Percentiles rank a stretch among this genome's conserved stretches.
Conservation (phyloP, 2,888 invertebrate genomes). For the Eupithecia dodoneata region DNA sequence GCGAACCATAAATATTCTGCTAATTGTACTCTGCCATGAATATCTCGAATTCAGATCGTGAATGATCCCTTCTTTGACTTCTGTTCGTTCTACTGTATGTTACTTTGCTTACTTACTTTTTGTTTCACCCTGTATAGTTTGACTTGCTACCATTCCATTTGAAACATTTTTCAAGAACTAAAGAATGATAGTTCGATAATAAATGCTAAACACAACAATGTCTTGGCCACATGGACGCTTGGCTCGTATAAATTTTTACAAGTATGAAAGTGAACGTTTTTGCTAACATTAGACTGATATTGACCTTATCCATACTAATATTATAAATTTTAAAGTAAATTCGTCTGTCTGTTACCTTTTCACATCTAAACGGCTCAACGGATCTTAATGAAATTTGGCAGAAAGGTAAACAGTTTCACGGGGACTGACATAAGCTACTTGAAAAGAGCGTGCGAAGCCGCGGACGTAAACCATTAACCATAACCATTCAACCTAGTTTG, state of each 20-base stretch:
- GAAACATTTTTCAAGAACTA: not conserved
- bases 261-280: not conserved
- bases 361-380: too few relatives aligned
- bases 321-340: too few relatives aligned
- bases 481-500: too few relatives aligned
- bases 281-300: not conserved
- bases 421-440: too few relatives aligned
- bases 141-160: too few relatives aligned
- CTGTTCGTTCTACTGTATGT: not conserved
- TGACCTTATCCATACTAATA: not conserved
- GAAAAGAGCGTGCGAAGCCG: too few relatives aligned
- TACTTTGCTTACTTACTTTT: too few relatives aligned
- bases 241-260: not conserved
- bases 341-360: too few relatives aligned
- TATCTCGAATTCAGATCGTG: not conserved
- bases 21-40: conserved; percentile 30
- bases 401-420: too few relatives aligned
- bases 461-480: too few relatives aligned
- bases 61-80: not conserved
- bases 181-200: not conserved
- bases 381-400: too few relatives aligned
- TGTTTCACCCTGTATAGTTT: too few relatives aligned
- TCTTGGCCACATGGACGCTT: not conserved
- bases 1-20: conserved; percentile 30
- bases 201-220: not conserved